phyloP scores from a whole-genome alignment of 2,888 invertebrate genomes.

The Phortica okadai region DNA sequence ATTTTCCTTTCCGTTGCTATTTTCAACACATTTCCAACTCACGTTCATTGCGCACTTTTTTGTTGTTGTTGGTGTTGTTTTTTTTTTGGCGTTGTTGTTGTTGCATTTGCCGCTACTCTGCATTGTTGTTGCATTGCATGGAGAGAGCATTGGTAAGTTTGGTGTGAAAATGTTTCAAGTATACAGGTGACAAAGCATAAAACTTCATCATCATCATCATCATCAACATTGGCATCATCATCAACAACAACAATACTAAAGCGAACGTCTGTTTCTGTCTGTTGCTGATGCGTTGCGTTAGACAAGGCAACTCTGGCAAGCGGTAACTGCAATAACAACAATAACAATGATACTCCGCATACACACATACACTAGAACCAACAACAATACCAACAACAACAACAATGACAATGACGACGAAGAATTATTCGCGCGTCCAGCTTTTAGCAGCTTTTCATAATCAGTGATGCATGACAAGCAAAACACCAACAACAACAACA shows the following conservation, averaged over 20 bases:
- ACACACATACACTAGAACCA: conserved; percentile 42
- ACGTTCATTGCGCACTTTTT: conserved; percentile 55
- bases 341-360: conserved; percentile 62
- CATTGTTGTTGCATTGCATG: conserved; percentile 7
- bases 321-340: conserved; percentile 40
- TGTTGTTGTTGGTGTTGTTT: conserved; percentile 53
- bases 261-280: background rate
- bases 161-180: conserved; percentile 49
- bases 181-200: conserved; percentile 66
- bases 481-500: conserved; percentile 46
- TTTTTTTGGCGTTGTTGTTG: conserved; percentile 27
- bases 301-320: conserved; percentile 19
- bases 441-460: conserved; percentile 71
- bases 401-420: conserved; percentile 47
- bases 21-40: conserved; percentile 58
- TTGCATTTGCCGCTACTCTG: conserved; percentile 23
- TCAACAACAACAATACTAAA: too few relatives aligned
- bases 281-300: conserved; percentile 27
- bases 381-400: conserved; percentile 30
- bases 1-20: background rate
- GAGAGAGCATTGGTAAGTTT: conserved; percentile 15
- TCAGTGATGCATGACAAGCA: conserved; percentile 67
- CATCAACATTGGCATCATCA: conserved; percentile 34
- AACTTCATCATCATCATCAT: conserved; percentile 65
- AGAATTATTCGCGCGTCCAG: conserved; percentile 69